Evolutionary conservation across 1,140 invertebrate species (phyloP).

Genomic region (Microplitis demolitor): DNA sequence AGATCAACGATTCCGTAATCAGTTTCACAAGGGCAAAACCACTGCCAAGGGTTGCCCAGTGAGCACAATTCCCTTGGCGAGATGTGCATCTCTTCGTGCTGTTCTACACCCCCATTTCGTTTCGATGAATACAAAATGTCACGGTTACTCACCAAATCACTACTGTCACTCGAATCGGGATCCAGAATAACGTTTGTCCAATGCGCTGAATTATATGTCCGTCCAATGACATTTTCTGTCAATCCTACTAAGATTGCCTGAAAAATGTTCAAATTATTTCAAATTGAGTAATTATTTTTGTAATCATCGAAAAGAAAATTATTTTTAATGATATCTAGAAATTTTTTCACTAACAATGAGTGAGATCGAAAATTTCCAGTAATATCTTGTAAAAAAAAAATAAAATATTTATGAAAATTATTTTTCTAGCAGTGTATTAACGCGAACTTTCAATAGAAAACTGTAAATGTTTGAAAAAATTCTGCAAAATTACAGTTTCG

Average conservation of each 20-base stretch:
- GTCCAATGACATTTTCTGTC: neutral
- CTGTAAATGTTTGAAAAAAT: no score
- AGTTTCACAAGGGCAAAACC: slow-evolving; percentile 35
- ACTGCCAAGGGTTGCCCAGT: slow-evolving; percentile 16
- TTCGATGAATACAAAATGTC: neutral
- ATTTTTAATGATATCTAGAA: no score
- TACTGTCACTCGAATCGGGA: neutral
- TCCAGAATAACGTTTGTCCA: slow-evolving; percentile 10
- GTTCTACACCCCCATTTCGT: neutral
- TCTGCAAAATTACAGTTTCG: no score
- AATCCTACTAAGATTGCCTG: slow-evolving; percentile 8
- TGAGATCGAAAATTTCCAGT: no score
- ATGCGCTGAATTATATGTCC: neutral
- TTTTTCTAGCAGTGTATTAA: no score
- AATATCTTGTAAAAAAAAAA: no score
- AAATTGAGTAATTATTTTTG: no score
- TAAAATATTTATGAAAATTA: no score
- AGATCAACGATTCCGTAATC: slow-evolving; percentile 37
- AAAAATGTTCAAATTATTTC: neutral
- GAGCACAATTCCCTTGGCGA: slow-evolving; percentile 1
- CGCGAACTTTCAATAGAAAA: no score
- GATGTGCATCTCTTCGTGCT: neutral
- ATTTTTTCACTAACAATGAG: no score
- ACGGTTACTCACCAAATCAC: neutral
- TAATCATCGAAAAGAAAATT: no score